Base-by-base conservation (phyloP, 1,140 invertebrate species). In the Procambarus virginalis region DNA sequence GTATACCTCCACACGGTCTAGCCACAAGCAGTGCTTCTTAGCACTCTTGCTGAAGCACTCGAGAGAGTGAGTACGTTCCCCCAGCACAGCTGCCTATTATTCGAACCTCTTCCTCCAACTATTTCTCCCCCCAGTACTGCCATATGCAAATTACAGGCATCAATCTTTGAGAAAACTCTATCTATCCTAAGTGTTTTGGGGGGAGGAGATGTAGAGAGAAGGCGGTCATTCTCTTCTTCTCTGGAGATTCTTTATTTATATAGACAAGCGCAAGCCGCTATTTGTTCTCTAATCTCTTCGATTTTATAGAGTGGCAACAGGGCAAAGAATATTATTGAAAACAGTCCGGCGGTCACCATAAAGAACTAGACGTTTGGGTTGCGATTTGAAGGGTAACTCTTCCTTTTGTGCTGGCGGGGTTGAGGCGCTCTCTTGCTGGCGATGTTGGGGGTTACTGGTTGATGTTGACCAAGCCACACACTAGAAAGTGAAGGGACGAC, bases 141-240 rank as follows among this genome's bases (percentile, higher is more conserved):
- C 86, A 80, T 87, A 87, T 87, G 86, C 86, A 87, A 87, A 87
- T 87, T 78, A 73, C 86, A 81, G 77, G 46, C 86, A 87, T 87
- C 78, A 87, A 87, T 87, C 86, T 87, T 87, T 79, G 22, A 87
- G 86, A 87, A 87, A 87, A 81, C 86, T 87, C 86, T 81, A 87
- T 87, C 86, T 87, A 73, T 87, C 86, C 78, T 87, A 87, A 87
- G 86, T 87, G 86, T 87, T 87, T 87, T 14, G 58, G 46, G 60
- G 68, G 68, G 68, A 73, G 22, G 68, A 22, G 20, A 12, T 5
- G n/a, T 4, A 10, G 46, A 55, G 14, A 34, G 55, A 49, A 46
- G 48, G 12, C n/a, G 49, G 8, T 58, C 10, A 0, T 34, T 20
- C n/a, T 34, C 68, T 73, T 20, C 68, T 34, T 10, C 68, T n/a